Conservation (phyloP, 2,113 vertebrate genomes). For the Gobius niger region DNA sequence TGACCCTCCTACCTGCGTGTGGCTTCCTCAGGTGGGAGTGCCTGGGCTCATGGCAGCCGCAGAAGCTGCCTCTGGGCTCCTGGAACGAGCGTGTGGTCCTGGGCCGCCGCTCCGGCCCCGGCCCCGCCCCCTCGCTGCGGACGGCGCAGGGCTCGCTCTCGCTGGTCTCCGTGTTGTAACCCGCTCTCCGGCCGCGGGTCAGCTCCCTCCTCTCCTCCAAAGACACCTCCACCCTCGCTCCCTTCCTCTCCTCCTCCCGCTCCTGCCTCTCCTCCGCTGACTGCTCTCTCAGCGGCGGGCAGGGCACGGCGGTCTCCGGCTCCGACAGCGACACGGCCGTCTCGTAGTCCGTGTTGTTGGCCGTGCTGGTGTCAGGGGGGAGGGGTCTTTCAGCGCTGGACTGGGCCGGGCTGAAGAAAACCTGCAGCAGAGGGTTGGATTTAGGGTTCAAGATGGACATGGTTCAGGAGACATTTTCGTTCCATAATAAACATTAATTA, state of each 20-base stretch:
- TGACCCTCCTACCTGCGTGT: constrained; percentile 64
- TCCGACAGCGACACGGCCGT: constrained; percentile 63
- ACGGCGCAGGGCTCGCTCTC: constrained; percentile 60
- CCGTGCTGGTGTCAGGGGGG: constrained; percentile 68
- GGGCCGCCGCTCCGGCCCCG: constrained; percentile 56
- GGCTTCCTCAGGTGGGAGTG: constrained; percentile 76
- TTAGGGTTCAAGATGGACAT: background rate
- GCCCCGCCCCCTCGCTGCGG: constrained; percentile 59
- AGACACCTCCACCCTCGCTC: constrained; percentile 40
- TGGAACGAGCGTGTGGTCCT: constrained; percentile 64
- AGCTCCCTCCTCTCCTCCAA: constrained; percentile 34
- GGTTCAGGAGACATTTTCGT: no score
- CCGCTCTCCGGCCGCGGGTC: constrained; percentile 32
- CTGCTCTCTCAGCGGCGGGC: constrained; percentile 55
- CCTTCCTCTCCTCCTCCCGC: constrained; percentile 58
- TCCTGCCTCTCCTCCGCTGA: constrained; percentile 61
- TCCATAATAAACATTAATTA: no score
- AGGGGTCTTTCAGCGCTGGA: constrained; percentile 60
- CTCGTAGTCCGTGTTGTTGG: constrained; percentile 74
- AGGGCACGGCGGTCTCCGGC: constrained; percentile 63
- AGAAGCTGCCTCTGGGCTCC: constrained; percentile 63
- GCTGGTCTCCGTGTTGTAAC: constrained; percentile 62
- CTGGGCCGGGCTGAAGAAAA: constrained; percentile 68
- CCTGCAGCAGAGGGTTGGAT: constrained; percentile 56
- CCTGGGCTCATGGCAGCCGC: constrained; percentile 72